A percentile compares a stretch with the other conserved stretches of the same genome.
phyloP scores from a whole-genome alignment of 1,140 invertebrate species.

The Bombus impatiens region DNA sequence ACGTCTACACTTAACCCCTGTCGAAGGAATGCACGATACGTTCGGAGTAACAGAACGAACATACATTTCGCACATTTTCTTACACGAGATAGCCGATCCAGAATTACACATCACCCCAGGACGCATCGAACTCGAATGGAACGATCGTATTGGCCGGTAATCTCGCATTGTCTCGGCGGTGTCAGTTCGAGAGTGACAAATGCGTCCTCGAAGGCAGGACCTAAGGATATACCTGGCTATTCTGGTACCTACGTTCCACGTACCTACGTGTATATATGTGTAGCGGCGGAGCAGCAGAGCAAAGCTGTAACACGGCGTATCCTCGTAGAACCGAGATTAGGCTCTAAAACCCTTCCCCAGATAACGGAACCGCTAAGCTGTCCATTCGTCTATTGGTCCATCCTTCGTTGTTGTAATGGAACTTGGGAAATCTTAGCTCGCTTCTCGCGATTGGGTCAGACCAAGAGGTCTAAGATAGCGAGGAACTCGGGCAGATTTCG shows the following conservation, averaged over 20 bases:
- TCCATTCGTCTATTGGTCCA: constrained; percentile 70
- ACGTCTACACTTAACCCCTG: constrained; percentile 12
- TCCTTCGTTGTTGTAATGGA: constrained; percentile 56
- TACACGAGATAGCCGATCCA: constrained; percentile 23
- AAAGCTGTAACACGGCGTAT: constrained; percentile 60
- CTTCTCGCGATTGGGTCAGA: constrained; percentile 26
- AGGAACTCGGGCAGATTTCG: constrained; percentile 32
- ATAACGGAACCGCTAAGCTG: constrained; percentile 73
- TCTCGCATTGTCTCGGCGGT: constrained; percentile 62
- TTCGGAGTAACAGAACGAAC: neutral
- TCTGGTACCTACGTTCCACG: constrained; percentile 55
- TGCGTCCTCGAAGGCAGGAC: constrained; percentile 51
- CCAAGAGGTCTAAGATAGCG: constrained; percentile 11
- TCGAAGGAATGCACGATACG: neutral
- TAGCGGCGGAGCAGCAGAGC: constrained; percentile 51
- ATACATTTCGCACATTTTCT: constrained; percentile 35
- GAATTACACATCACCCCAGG: constrained; percentile 11
- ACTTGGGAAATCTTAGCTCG: constrained; percentile 42
- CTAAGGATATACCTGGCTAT: constrained; percentile 67
- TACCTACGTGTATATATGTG: constrained; percentile 18
- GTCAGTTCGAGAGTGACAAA: constrained; percentile 69
- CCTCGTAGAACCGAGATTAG: constrained; percentile 69
- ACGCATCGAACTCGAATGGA: constrained; percentile 26
- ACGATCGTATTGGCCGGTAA: constrained; percentile 56
- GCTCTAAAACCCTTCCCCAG: constrained; percentile 71